A percentile compares a stretch with the other conserved stretches of the same genome.
Evolutionary conservation across 1,140 invertebrate species (phyloP).

Genomic region (Phthorimaea operculella): DNA sequence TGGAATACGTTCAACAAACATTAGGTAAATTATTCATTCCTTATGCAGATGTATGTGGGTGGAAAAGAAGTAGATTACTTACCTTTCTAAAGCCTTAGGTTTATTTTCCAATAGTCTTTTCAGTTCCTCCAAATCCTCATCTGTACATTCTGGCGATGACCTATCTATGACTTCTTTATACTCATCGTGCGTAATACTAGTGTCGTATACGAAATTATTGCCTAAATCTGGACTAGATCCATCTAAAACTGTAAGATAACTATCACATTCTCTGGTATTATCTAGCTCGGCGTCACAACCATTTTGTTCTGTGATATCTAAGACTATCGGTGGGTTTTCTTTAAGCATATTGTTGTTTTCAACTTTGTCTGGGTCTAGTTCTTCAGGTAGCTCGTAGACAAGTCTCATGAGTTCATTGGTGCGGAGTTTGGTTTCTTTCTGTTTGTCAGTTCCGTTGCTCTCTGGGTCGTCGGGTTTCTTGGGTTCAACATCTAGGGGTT

Average conservation of each 20-base stretch:
- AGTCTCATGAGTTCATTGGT: constrained; percentile 64
- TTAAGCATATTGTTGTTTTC: constrained; percentile 55
- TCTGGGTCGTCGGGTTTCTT: constrained; percentile 40
- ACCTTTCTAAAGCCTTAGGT: constrained; percentile 63
- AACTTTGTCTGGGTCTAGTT: constrained; percentile 25
- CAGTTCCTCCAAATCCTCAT: constrained; percentile 52
- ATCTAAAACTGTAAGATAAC: constrained; percentile 35
- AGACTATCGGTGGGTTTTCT: constrained; percentile 58
- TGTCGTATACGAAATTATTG: constrained; percentile 51
- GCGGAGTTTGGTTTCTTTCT: constrained; percentile 33
- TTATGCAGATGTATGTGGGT: no score
- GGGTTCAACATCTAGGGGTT: constrained; percentile 48
- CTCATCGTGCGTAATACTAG: constrained; percentile 48
- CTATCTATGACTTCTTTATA: constrained; percentile 50
- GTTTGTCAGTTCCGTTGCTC: constrained; percentile 32
- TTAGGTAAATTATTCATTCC: no score
- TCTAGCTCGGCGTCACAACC: constrained; percentile 52
- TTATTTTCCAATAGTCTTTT: constrained; percentile 47
- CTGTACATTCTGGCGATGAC: constrained; percentile 40
- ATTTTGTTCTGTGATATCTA: constrained; percentile 58
- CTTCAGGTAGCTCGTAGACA: constrained; percentile 60
- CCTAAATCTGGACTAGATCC: constrained; percentile 43
- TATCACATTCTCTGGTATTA: constrained; percentile 41
- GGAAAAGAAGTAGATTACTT: no score
- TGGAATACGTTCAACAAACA: no score